Evolutionary conservation across 2,797 vertebrate genomes (phyloP).

Genomic region (Furcifer pardalis): DNA sequence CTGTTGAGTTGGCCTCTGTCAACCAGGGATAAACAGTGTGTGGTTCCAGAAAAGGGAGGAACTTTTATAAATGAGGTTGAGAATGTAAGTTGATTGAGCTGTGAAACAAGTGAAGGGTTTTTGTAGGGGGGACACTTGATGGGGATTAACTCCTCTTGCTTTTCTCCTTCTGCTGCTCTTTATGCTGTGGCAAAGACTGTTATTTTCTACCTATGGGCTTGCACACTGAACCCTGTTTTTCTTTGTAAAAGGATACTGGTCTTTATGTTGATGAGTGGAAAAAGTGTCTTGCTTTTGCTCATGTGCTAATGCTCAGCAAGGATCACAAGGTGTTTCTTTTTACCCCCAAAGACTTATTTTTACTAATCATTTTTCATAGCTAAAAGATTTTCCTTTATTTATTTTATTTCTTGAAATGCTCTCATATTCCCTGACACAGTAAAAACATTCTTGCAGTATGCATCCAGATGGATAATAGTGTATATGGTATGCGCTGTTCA

Average conservation of each 20-base stretch:
- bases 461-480: no score
- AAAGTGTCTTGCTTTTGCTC: neutral
- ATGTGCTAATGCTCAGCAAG: neutral
- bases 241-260: neutral
- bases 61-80: neutral
- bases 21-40: constrained; percentile 10
- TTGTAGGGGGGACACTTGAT: no score
- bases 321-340: neutral
- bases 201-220: neutral
- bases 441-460: no score
- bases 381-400: neutral
- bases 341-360: neutral
- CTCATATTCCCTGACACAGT: no score
- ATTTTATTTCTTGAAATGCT: neutral
- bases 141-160: no score
- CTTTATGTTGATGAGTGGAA: neutral
- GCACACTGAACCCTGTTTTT: neutral
- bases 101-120: neutral
- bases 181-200: neutral
- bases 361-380: neutral
- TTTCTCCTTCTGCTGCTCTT: neutral
- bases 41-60: constrained; percentile 11
- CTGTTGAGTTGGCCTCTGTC: neutral
- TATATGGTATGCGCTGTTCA: no score
- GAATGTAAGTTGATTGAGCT: neutral